Evolutionary conservation across 2,888 invertebrate genomes (phyloP), one percentile per base, ranked within the genome.

Genomic region (Scrobipalpa costella): DNA sequence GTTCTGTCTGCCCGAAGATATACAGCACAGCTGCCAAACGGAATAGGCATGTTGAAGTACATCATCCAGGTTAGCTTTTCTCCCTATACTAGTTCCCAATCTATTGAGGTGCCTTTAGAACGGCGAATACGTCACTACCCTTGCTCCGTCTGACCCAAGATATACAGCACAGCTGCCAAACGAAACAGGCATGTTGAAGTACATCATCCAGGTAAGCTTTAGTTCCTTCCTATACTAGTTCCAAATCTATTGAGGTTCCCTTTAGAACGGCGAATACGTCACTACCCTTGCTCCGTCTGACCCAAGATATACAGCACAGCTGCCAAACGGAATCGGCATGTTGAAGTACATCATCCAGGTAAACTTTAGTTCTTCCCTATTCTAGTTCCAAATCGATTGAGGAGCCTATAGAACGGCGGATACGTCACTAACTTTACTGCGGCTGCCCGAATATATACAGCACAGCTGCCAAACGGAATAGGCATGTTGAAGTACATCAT

Each of bases 371-470:
- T n/a, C 63, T 92, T n/a, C n/a, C n/a, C n/a, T n/a, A n/a, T n/a
- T n/a, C n/a, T n/a, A n/a, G n/a, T n/a, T n/a, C 93, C 63, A 92
- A 94, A 94, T 40, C 95, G 94, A 15, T 69, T 0, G 95, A 95
- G 75, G 88, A 95, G 67, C 97, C 97, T 0, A 95, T 97, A 72
- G 87, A 96, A 67, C 93, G 95, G 69, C 94, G 95, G 13, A 95
- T 95, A 52, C 92, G 95, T 13, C 95, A 95, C 77, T 98, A 96
- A 83, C 96, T 95, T 78, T 98, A 97, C 84, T 95, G 94, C 73
- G 95, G 96, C 73, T 98, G 97, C 82, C 95, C 96, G 66, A 96
- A 96, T 87, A 92, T 95, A 52, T 97, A 97, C 85, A 96, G 96
- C 81, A 95, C 96, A 67, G 96, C 96, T 75, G 95, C 96, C 62